Evolutionary conservation across 2,888 invertebrate genomes (phyloP).

Genomic region (Caradrina kadenii): DNA sequence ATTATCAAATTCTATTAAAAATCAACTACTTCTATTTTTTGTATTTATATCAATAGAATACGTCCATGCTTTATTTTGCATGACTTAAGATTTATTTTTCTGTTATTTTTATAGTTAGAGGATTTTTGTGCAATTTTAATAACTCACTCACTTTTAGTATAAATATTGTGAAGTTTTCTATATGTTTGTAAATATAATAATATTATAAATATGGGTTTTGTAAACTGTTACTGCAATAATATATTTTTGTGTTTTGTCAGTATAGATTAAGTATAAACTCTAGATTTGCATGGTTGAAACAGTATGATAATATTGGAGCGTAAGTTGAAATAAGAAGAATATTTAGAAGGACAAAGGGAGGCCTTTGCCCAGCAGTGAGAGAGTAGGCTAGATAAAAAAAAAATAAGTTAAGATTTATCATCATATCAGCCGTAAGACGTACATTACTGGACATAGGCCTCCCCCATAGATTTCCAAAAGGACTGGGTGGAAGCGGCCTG

Average conservation of each 20-base stretch:
- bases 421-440: too few relatives aligned
- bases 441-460: too few relatives aligned
- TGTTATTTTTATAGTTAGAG: conserved; percentile 21
- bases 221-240: not conserved
- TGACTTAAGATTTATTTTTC: conserved; percentile 25
- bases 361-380: too few relatives aligned
- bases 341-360: too few relatives aligned
- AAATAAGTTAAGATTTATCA: too few relatives aligned
- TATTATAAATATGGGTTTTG: not conserved
- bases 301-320: not conserved
- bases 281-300: conserved; percentile 2
- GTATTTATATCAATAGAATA: conserved; percentile 3
- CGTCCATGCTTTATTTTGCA: conserved; percentile 46
- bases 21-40: not conserved
- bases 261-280: not conserved
- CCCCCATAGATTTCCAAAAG: too few relatives aligned
- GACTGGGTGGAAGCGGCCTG: too few relatives aligned
- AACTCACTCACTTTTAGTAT: not conserved
- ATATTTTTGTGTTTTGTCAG: not conserved
- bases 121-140: conserved; percentile 15
- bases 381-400: too few relatives aligned
- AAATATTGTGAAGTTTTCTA: not conserved
- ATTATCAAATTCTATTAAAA: conserved; percentile 6
- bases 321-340: not conserved
- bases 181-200: conserved; percentile 47